phyloP scores from a whole-genome alignment of 2,113 vertebrate genomes.

The Mixornis gularis region DNA sequence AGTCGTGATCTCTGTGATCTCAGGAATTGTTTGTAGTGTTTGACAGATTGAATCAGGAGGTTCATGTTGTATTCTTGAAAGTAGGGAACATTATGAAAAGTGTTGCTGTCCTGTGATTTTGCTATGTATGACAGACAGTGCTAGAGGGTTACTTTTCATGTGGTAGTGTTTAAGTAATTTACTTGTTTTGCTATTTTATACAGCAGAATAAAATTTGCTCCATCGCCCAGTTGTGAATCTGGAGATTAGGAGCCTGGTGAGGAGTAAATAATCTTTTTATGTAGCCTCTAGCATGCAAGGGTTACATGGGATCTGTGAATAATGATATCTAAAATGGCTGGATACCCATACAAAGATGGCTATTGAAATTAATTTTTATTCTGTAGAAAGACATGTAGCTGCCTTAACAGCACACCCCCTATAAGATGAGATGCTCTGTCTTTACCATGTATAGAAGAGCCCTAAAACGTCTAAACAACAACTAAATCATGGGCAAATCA shows the following conservation, averaged over 20 bases:
- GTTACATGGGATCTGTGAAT: not conserved
- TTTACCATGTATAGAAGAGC: not conserved
- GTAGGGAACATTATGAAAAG: not conserved
- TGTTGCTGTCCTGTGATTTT: not conserved
- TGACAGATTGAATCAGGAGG: not conserved
- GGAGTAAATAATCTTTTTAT: not conserved
- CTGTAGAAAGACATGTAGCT: not conserved
- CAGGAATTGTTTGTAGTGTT: not conserved
- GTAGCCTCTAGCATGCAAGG: not conserved
- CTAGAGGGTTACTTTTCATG: not conserved
- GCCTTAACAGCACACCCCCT: not conserved
- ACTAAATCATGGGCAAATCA: not conserved
- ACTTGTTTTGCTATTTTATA: not conserved
- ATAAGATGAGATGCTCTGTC: not conserved
- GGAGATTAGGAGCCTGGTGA: not conserved
- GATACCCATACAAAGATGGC: not conserved
- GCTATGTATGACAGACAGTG: not conserved
- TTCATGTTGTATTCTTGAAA: not conserved
- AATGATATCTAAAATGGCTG: not conserved
- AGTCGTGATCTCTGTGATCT: accelerated
- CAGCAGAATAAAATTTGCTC: not conserved
- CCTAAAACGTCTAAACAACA: not conserved
- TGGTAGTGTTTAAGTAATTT: not conserved
- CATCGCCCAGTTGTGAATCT: not conserved
- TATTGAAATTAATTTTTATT: not conserved